phyloP scores from a whole-genome alignment of 2,888 invertebrate genomes.

The Mactromeris polynyma region DNA sequence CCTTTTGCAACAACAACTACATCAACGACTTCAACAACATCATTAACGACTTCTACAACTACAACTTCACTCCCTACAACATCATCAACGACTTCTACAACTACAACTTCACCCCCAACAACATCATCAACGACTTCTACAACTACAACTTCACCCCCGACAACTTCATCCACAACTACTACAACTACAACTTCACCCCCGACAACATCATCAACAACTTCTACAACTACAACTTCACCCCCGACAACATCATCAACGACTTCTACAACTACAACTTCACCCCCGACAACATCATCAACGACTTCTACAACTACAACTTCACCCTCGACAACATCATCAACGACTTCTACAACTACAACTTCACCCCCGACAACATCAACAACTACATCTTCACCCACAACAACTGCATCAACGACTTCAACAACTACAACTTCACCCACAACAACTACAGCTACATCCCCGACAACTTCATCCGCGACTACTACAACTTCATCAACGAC shows the following conservation, averaged over 20 bases:
- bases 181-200: background rate
- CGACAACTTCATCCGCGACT: background rate
- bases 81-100: background rate
- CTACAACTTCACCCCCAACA: background rate
- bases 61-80: constrained; percentile 19
- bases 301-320: background rate
- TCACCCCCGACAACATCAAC: background rate
- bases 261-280: constrained; percentile 6
- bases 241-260: background rate
- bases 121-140: background rate
- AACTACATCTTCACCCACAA: background rate
- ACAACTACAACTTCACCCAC: background rate
- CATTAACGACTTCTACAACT: constrained; percentile 3
- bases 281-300: background rate
- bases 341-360: constrained; percentile 23
- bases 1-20: constrained; percentile 18
- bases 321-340: background rate
- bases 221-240: background rate
- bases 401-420: background rate
- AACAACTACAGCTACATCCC: background rate
- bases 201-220: constrained; percentile 4
- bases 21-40: background rate
- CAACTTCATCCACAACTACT: background rate
- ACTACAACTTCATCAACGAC: constrained; percentile 14
- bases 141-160: background rate